phyloP scores from a whole-genome alignment of 2,113 vertebrate species.

The Notarius lentiginosus region DNA sequence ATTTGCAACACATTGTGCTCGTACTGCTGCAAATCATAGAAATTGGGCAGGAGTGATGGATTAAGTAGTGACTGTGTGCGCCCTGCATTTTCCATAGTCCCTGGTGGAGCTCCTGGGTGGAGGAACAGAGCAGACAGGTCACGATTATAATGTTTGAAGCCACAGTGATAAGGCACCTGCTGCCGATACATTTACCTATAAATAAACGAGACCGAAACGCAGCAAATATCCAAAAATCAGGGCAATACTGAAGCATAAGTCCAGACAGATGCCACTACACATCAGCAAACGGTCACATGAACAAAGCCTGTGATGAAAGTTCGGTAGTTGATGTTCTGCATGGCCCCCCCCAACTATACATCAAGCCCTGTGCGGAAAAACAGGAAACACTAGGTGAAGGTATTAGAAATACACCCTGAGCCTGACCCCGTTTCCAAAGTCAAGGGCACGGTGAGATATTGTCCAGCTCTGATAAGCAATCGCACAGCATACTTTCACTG shows the following conservation, averaged over 20 bases:
- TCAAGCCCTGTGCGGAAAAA: constrained; percentile 49
- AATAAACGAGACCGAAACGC: background rate
- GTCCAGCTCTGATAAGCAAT: constrained; percentile 3
- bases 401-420: constrained; percentile 46
- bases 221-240: background rate
- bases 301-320: constrained; percentile 3
- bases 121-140: background rate
- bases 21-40: background rate
- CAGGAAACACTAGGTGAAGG: constrained; percentile 54
- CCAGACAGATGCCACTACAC: background rate
- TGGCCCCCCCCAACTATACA: constrained; percentile 10
- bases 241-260: background rate
- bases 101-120: constrained; percentile 9
- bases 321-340: background rate
- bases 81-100: background rate
- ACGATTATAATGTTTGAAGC: background rate
- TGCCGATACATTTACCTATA: constrained; percentile 5
- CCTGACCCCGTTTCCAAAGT: constrained; percentile 31
- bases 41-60: background rate
- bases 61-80: background rate
- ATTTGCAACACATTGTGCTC: background rate
- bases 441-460: constrained; percentile 1
- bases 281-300: constrained; percentile 11
- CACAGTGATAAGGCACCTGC: background rate
- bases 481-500: background rate